Base-by-base conservation (phyloP, 35 echinoderm and acorn worm species). In the Chiridota heheva region DNA sequence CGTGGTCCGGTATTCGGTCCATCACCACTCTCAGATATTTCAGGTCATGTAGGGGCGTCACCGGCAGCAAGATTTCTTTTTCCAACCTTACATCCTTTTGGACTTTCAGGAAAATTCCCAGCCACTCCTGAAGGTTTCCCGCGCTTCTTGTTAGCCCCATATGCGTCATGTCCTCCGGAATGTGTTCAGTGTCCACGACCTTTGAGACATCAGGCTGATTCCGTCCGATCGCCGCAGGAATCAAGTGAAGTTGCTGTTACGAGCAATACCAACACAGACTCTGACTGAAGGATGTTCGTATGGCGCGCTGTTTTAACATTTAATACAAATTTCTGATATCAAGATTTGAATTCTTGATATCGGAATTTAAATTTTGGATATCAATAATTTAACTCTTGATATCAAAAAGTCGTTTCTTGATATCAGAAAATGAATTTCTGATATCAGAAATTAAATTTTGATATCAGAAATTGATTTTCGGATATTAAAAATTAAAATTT, bases 101-200 rank as follows among this genome's bases (percentile, higher is more conserved):
- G 79, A 45, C 65, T 96, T n/a, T 67, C 92, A 5, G 83, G 92
- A 7, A 96, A 96, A 41, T 72, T 86, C 26, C 86, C 91, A 4
- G 72, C 27, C 36, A 69, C 87, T 43, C 73, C 88, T 4, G 92
- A 96, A 28, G 82, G 88, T 57, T 96, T 90, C 28, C 92, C 92
- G 15, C 61, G 92, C n/a, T 86, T 86, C 40, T 70, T 96, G 35
- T 96, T 96, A 30, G 81, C 90, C 35, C 88, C 89, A 2, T 78
- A 78, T 35, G 42, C 86, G 6, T 82, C 92, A 36, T 96, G 92
- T 63, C 92, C 92, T 33, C 92, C 92, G 58, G 92, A 96, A 61
- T 96, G 87, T 70, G 69, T 89, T 7, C 92, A 96, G 40, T 96
- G 86, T 38, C 92, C 92, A 3, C 76, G 92, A 36, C 42, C 80